A percentile compares a stretch with the other conserved stretches of the same genome.
Evolutionary conservation across 2,888 invertebrate genomes (phyloP).

Genomic region (Hirtodrosophila histrioides): DNA sequence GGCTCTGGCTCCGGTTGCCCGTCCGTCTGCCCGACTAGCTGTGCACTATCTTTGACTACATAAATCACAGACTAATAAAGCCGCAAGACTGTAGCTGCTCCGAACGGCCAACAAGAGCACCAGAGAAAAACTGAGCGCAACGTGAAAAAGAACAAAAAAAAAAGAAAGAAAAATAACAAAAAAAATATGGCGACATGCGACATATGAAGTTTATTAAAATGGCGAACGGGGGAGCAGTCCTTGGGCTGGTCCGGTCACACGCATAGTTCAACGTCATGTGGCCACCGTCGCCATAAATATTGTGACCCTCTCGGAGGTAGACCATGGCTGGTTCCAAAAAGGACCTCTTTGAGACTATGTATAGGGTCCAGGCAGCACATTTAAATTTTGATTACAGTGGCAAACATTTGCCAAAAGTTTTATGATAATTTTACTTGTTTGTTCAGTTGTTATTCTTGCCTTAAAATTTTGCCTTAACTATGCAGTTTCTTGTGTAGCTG

Average conservation of each 20-base stretch:
- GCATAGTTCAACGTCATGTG: constrained; percentile 79
- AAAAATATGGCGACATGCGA: constrained; percentile 81
- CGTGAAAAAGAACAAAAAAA: constrained; percentile 48
- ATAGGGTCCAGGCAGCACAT: constrained; percentile 23
- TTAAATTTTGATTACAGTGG: constrained; percentile 74
- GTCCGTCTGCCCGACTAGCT: constrained; percentile 40
- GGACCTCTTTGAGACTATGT: constrained; percentile 7
- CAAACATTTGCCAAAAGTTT: constrained; percentile 69
- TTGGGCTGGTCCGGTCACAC: constrained; percentile 42
- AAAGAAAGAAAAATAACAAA: constrained; percentile 23
- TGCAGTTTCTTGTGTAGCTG: constrained; percentile 59
- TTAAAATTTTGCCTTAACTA: constrained; percentile 54
- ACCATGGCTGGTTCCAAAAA: constrained; percentile 3
- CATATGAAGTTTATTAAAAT: constrained; percentile 83
- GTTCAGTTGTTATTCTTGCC: constrained; percentile 29
- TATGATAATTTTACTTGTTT: constrained; percentile 61
- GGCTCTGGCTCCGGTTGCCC: constrained; percentile 5
- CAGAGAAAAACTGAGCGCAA: constrained; percentile 26
- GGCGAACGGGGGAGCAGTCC: constrained; percentile 42
- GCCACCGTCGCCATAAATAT: constrained; percentile 74
- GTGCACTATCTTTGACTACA: constrained; percentile 79
- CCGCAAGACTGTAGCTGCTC: constrained; percentile 74
- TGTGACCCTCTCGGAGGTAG: constrained; percentile 42
- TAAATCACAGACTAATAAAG: constrained; percentile 82
- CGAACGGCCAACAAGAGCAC: constrained; percentile 12